Evolutionary conservation across 2,797 vertebrate genomes (phyloP), one percentile per base, ranked within the genome.

Genomic region (Oophaga sylvatica): DNA sequence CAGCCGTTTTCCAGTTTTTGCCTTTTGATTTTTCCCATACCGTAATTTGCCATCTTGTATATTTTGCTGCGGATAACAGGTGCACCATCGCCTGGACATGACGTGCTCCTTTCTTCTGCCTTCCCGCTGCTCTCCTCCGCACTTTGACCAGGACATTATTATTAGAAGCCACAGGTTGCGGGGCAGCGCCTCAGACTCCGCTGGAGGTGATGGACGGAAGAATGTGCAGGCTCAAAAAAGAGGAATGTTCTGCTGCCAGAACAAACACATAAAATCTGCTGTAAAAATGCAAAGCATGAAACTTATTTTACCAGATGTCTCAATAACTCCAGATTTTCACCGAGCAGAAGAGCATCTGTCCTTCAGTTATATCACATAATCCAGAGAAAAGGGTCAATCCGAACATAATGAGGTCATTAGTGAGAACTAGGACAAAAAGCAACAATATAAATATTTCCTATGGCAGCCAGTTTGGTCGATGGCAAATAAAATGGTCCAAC

Each of bases 241-340:
- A 26, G 81, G 45, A 77, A 83, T 87, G 63, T 83, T 78, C 53
- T 41, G 31, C 48, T 79, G 80, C 80, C 80, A 87, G 81, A 48
- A 77, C 48, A 83, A 82, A 82, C 35, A 87, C n/a, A n/a, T 17
- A 22, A 77, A 65, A 80, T 22, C 63, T 79, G 60, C 77, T 56
- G 29, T 26, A 86, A 86, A 86, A 86, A 71, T 86, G 29, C 15
- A 31, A 53, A 20, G 67, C 81, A 81, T 41, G 16, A 63, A 35
- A 48, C 16, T 13, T 45, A 31, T 81, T 87, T 81, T 45, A 45
- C 79, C 85, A 81, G 76, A 81, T 81, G 57, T 73, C 79, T 67
- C 20, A 35, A 6, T 31, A 20, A 20, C 29, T 65, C 78, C 31
- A 59, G 10, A 22, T 86, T 12, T 41, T 59, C 31, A 41, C 41